Base-by-base conservation (phyloP, 1,140 invertebrate species). In the Metopolophium dirhodum region DNA sequence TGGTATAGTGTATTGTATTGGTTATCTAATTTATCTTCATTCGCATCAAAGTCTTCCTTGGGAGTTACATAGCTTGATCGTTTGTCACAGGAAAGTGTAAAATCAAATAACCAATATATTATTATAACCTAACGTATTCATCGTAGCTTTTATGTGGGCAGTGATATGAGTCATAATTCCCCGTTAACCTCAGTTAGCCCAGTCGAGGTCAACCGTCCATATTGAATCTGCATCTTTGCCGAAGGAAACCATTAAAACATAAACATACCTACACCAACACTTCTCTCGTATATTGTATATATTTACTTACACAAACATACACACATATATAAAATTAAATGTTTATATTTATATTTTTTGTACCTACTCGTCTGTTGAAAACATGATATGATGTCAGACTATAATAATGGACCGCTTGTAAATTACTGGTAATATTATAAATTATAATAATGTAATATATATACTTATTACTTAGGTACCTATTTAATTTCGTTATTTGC, bases 161-260 rank as follows among this genome's bases (percentile, higher is more conserved):
- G 91, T 54, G 45, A 11, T 51, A 37, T 93, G 91, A 93, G 68
- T 93, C 91, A 93, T 93, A 82, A 37, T 93, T 93, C 91, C 82
- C 91, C 91, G 91, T 93, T 93, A 93, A 93, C 91, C 82, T 86
- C 91, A 41, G 82, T 85, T 93, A 54, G 77, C 82, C 20, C 37
- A 54, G 91, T n/a, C 91, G 91, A 93, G 91, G 91, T 93, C 91
- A 93, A 93, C n/a, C 82, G 77, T 57, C n/a, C 49, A 83, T 83
- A 83, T 91, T 91, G 68, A 91, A 91, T 92, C 90, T 92, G 68
- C 90, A 92, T 82, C 77, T 92, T 47, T 92, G 45, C 47, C 23
- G 47, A 92, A 68, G 30, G 61, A 77, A 92, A 83, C 49, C 68
- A 92, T 92, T 92, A 83, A 51, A 92, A 92, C 90, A 35, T 83